Base-by-base conservation (phyloP, 2,888 invertebrate genomes). In the Sarcophaga rosellei region DNA sequence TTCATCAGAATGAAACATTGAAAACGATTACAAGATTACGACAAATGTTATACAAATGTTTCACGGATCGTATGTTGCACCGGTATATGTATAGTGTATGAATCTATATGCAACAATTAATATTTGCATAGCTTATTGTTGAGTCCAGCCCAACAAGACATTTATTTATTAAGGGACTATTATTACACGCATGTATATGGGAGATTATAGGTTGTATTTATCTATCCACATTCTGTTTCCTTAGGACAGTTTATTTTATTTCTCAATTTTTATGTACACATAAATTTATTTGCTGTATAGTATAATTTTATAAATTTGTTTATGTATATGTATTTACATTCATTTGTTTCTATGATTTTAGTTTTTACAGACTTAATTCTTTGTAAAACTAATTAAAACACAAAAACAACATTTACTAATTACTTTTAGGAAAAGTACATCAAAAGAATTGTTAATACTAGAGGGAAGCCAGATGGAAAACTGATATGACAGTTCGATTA, bases 131-230 rank as follows among this genome's bases (percentile, higher is more conserved):
- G 74, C 23, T 80, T 53, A 89, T 87, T 90, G 91, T 91, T 91
- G 91, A 91, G 91, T 89, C 91, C 91, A 91, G 91, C 91, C 91
- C 91, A 91, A 91, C 89, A 91, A 89, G 88, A 77, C 17, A 15
- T 53, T 53, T 53, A 53, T 53, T 35, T 10, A 35, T 35, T 35
- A 35, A 35, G 8, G 35, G 35, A 35, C 8, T 35, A 47, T 15
- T 47, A 47, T 47, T 47, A 15, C 15, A 15, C 15, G 4, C 4
- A 47, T 15, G 1, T 47, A 47, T 47, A 3, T 47, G 3, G 4
- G 11, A 15, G 47, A 47, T 47, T 53, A 53, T 53, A 53, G 4
- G 5, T 53, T 15, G 1, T 15, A 53, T 53, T 4, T 53, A 53
- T 53, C 12, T 53, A 53, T 53, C 12, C 17, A 15, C 17, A 5